A percentile compares a stretch with the other conserved stretches of the same genome.
Evolutionary conservation across 2,113 vertebrate genomes (phyloP).

Genomic region (Stercorarius parasiticus): DNA sequence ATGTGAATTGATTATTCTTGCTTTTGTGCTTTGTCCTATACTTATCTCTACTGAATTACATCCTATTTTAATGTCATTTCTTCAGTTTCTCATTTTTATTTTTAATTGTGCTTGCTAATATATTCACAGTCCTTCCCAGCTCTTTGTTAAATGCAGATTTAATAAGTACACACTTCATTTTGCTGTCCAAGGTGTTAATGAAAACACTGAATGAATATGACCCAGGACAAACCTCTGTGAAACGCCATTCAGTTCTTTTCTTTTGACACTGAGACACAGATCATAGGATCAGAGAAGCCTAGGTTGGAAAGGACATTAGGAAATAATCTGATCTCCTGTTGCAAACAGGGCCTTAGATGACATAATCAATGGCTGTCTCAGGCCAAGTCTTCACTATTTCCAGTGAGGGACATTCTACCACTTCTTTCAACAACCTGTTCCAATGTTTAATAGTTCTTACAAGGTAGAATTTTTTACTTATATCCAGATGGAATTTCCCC

Average conservation of each 20-base stretch:
- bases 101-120: neutral
- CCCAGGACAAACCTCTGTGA: neutral
- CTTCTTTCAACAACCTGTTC: neutral
- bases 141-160: neutral
- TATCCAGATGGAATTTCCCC: neutral
- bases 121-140: neutral
- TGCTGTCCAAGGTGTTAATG: neutral
- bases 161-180: neutral
- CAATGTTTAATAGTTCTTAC: neutral
- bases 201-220: neutral
- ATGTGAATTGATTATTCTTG: neutral
- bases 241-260: neutral
- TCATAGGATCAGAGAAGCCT: neutral
- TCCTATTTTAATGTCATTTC: neutral
- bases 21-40: neutral
- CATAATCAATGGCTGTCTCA: neutral
- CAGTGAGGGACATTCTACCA: neutral
- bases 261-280: neutral
- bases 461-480: neutral
- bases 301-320: neutral
- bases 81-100: neutral
- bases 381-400: neutral
- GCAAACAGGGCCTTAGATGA: neutral
- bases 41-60: neutral
- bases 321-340: neutral